phyloP scores from a whole-genome alignment of 2,113 vertebrate genomes.

The Anoplopoma fimbria region DNA sequence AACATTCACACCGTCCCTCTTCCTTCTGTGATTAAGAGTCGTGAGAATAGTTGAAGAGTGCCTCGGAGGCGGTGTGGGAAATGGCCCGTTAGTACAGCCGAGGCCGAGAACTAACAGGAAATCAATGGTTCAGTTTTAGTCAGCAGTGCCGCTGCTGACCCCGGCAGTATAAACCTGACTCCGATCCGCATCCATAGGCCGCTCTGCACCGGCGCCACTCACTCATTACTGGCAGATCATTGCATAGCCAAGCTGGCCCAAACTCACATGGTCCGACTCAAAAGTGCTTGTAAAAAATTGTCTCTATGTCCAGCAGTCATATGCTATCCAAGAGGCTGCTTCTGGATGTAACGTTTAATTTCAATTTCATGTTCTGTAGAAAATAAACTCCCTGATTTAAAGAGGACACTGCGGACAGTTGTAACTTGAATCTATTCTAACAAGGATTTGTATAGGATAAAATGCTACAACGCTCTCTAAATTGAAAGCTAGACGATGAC shows the following conservation, averaged over 20 bases:
- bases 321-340: not conserved
- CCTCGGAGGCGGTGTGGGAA: slow-evolving; percentile 58
- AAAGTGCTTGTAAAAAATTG: not conserved
- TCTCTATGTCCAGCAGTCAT: slow-evolving; percentile 20
- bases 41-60: slow-evolving; percentile 38
- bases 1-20: slow-evolving; percentile 1
- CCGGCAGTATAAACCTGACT: slow-evolving; percentile 56
- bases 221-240: slow-evolving; percentile 37
- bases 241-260: slow-evolving; percentile 42
- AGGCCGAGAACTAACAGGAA: slow-evolving; percentile 70
- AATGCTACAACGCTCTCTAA: not conserved
- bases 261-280: slow-evolving; percentile 17
- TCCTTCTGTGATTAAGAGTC: slow-evolving; percentile 23
- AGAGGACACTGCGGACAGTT: not conserved
- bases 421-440: too few relatives aligned
- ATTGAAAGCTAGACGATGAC: not conserved
- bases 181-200: slow-evolving; percentile 68
- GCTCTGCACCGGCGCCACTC: slow-evolving; percentile 31
- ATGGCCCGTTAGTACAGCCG: slow-evolving; percentile 52
- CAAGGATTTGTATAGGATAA: too few relatives aligned
- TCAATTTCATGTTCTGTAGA: not conserved
- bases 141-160: slow-evolving; percentile 57
- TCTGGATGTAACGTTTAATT: not conserved
- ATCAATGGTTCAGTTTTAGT: slow-evolving; percentile 68
- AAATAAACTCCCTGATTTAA: slow-evolving; percentile 8